Evolutionary conservation across 2,797 vertebrate genomes (phyloP).

Genomic region (Phalloptychus januarius): DNA sequence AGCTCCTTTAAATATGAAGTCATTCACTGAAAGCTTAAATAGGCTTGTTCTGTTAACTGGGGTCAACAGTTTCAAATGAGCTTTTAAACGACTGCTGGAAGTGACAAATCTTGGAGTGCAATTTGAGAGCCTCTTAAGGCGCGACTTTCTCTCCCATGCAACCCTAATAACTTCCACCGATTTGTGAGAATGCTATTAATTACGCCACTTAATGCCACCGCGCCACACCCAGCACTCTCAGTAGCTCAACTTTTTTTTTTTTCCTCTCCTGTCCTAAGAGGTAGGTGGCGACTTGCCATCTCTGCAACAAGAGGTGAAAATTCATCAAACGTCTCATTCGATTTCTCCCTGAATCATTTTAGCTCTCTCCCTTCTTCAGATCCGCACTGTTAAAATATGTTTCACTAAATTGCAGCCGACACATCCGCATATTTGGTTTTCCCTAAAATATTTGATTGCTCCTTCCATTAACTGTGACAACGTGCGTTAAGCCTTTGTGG

Average conservation of each 20-base stretch:
- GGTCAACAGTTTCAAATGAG: conserved; percentile 80
- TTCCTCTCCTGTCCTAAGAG: conserved; percentile 31
- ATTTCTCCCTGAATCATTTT: conserved; percentile 55
- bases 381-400: conserved; percentile 63
- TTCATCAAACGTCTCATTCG: conserved; percentile 71
- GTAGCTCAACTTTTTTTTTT: conserved; percentile 54
- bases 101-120: conserved; percentile 74
- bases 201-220: conserved; percentile 66
- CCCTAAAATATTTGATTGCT: conserved; percentile 69
- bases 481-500: conserved; percentile 58
- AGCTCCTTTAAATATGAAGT: conserved; percentile 65
- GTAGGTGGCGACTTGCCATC: conserved; percentile 60
- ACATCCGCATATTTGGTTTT: conserved; percentile 75
- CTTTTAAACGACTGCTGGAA: conserved; percentile 75
- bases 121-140: conserved; percentile 77
- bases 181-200: conserved; percentile 79
- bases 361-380: not conserved
- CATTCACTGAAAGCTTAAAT: conserved; percentile 70
- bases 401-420: conserved; percentile 65
- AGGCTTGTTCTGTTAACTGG: conserved; percentile 75
- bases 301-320: conserved; percentile 64
- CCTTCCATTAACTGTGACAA: conserved; percentile 70
- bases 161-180: conserved; percentile 72
- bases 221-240: conserved; percentile 61
- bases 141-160: conserved; percentile 59